phyloP scores from a whole-genome alignment of 2,113 vertebrate species.

The Euleptes europaea region DNA sequence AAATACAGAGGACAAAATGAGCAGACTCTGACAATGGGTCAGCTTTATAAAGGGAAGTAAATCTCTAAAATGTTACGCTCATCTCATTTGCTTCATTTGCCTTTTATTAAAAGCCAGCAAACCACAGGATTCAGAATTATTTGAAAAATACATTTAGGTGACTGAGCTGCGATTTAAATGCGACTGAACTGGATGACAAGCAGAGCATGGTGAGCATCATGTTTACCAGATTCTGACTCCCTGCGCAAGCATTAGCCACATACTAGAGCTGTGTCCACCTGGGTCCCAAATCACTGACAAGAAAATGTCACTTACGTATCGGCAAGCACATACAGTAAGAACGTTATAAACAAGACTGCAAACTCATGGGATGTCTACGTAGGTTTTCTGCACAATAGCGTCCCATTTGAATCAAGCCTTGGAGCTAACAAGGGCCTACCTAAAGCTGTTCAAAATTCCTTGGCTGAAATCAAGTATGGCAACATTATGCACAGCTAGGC shows the following conservation, averaged over 20 bases:
- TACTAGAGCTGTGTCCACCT: not conserved
- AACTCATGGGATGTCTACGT: not conserved
- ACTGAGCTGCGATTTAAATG: not conserved
- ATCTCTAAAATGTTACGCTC: not conserved
- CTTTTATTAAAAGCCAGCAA: not conserved
- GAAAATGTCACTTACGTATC: not conserved
- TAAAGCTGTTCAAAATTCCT: not conserved
- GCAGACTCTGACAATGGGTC: not conserved
- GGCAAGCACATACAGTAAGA: not conserved
- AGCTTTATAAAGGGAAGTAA: not conserved
- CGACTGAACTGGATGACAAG: not conserved
- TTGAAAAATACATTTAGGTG: not conserved
- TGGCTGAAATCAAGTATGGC: not conserved
- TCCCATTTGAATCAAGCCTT: not conserved
- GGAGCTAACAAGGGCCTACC: not conserved
- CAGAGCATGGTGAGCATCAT: too few species aligned
- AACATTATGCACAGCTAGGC: not conserved
- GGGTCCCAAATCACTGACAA: not conserved
- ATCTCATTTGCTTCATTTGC: not conserved
- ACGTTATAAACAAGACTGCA: not conserved
- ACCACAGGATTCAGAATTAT: not conserved
- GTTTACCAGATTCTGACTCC: not conserved
- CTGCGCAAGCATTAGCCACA: not conserved
- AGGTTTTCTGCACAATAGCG: not conserved
- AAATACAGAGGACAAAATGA: not conserved